Conservation (phyloP, 2,888 invertebrate genomes). For the Harpagoxenus sublaevis region DNA sequence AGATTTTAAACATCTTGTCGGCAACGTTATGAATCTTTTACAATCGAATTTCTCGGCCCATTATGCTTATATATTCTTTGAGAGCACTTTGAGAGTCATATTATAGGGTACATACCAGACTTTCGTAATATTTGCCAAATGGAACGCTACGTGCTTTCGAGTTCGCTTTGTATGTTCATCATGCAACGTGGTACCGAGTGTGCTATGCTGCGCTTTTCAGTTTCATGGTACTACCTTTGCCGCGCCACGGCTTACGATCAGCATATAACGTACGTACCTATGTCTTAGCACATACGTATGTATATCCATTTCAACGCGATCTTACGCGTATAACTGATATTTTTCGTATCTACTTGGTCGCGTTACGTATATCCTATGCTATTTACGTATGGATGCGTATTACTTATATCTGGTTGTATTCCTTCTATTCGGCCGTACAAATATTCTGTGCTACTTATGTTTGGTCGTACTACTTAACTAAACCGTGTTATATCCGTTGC, state of each 20-base stretch:
- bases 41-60: constrained; percentile 57
- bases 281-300: background rate
- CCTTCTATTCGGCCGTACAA: background rate
- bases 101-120: constrained; percentile 37
- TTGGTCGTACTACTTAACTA: background rate
- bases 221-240: constrained; percentile 9
- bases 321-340: constrained; percentile 17
- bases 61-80: constrained; percentile 43
- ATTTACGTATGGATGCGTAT: background rate
- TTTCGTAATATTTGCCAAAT: constrained; percentile 57
- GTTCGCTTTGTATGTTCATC: constrained; percentile 62
- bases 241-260: constrained; percentile 59
- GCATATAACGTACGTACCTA: background rate
- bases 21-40: background rate
- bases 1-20: background rate
- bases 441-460: background rate
- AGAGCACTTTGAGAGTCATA: constrained; percentile 35
- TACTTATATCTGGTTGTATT: background rate
- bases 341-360: background rate
- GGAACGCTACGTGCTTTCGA: constrained; percentile 55
- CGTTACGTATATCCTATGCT: background rate
- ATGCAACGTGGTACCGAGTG: background rate
- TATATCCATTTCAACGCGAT: constrained; percentile 12
- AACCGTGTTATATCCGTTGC: too few species aligned
- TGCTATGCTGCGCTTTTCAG: constrained; percentile 40